Evolutionary conservation across 2,113 vertebrate species (phyloP).

Genomic region (Dryoscopus gambensis): DNA sequence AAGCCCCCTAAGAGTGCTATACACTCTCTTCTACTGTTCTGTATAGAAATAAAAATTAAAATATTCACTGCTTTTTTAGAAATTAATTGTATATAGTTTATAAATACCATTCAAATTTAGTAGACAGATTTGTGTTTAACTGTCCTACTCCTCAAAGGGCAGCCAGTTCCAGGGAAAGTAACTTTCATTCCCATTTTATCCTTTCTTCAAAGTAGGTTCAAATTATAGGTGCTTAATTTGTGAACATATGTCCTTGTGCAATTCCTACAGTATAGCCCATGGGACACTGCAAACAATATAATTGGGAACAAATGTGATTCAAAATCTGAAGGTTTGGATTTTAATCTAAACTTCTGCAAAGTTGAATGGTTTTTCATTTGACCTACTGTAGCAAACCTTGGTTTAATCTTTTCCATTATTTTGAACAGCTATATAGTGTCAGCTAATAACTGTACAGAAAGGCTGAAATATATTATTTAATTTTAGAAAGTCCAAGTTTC

Average conservation of each 20-base stretch:
- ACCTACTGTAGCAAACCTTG: not conserved
- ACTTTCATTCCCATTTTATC: not conserved
- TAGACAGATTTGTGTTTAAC: not conserved
- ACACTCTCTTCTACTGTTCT: not conserved
- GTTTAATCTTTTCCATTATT: not conserved
- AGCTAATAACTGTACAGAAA: not conserved
- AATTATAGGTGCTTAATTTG: not conserved
- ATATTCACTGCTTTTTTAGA: not conserved
- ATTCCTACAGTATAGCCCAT: not conserved
- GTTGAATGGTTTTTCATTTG: not conserved
- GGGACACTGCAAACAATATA: not conserved
- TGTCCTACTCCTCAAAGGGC: not conserved
- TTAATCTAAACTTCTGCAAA: not conserved
- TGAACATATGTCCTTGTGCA: not conserved
- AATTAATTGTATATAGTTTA: not conserved
- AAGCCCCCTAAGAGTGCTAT: not conserved
- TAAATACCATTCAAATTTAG: not conserved
- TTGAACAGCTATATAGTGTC: not conserved
- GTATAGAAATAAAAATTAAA: not conserved
- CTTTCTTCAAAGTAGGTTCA: not conserved
- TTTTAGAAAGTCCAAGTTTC: not conserved
- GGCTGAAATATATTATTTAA: not conserved
- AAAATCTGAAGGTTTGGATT: not conserved
- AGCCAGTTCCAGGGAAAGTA: not conserved
- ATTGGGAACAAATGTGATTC: not conserved